phyloP scores from a whole-genome alignment of 2,888 invertebrate species.

The Stenolophus ochropezus region DNA sequence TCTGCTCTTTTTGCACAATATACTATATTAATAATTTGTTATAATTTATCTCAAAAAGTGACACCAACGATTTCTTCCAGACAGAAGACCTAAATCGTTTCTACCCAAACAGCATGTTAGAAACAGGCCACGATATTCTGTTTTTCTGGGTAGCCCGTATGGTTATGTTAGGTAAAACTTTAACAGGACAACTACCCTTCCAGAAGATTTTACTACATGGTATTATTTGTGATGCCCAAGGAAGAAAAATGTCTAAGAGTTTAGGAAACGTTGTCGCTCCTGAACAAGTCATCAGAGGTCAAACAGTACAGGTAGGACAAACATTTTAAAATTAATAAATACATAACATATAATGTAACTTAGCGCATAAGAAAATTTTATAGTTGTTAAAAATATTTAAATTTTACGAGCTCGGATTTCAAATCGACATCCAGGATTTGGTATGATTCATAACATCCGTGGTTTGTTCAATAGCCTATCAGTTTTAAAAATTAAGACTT shows the following conservation, averaged over 20 bases:
- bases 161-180: conserved; percentile 96
- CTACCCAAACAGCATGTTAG: conserved; percentile 93
- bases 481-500: no score
- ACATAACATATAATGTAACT: no score
- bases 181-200: conserved; percentile 95
- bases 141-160: conserved; percentile 99
- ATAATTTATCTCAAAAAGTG: no score
- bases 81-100: conserved; percentile 74
- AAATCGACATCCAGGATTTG: no score
- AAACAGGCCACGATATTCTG: conserved; percentile 98
- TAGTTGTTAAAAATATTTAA: no score
- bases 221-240: conserved; percentile 97
- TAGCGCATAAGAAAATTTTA: no score
- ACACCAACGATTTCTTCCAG: conserved; percentile 71
- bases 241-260: conserved; percentile 99
- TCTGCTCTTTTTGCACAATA: no score
- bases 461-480: no score
- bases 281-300: conserved; percentile 94
- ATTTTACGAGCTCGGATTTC: no score
- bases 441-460: no score
- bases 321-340: no score
- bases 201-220: conserved; percentile 96
- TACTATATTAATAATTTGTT: no score
- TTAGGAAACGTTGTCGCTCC: conserved; percentile 99
- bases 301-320: conserved; percentile 83